Evolutionary conservation across 2,113 vertebrate genomes (phyloP).

Genomic region (Chiloscyllium plagiosum): DNA sequence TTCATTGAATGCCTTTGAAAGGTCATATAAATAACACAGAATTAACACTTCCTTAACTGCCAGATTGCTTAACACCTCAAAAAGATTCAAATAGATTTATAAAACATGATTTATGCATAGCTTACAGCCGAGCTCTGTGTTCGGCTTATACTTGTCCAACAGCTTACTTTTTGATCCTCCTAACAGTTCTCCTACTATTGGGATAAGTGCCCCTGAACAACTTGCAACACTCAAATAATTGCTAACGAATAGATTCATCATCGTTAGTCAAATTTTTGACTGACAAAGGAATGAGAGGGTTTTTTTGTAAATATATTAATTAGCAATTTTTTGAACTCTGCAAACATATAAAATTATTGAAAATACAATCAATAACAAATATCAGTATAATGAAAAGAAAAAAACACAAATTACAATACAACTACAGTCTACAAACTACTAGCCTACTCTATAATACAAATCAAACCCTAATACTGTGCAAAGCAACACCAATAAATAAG

Average conservation of each 20-base stretch:
- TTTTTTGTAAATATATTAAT: too few species aligned
- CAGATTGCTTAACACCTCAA: not conserved
- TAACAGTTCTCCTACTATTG: not conserved
- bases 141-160: not conserved
- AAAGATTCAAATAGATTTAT: not conserved
- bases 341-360: too few species aligned
- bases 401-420: too few species aligned
- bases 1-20: not conserved
- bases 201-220: not conserved
- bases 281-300: not conserved
- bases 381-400: too few species aligned
- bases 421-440: too few species aligned
- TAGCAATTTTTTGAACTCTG: too few species aligned
- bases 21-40: not conserved
- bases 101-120: not conserved
- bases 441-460: too few species aligned
- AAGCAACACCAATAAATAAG: too few species aligned
- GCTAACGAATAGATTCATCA: not conserved
- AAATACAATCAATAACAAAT: too few species aligned
- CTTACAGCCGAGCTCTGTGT: not conserved
- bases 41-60: not conserved
- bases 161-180: not conserved
- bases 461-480: too few species aligned
- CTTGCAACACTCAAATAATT: not conserved
- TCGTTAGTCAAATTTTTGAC: not conserved